A percentile compares a stretch with the other conserved stretches of the same genome.
Conservation (phyloP, 2,797 vertebrate genomes). For the Lutjanus campechanus region DNA sequence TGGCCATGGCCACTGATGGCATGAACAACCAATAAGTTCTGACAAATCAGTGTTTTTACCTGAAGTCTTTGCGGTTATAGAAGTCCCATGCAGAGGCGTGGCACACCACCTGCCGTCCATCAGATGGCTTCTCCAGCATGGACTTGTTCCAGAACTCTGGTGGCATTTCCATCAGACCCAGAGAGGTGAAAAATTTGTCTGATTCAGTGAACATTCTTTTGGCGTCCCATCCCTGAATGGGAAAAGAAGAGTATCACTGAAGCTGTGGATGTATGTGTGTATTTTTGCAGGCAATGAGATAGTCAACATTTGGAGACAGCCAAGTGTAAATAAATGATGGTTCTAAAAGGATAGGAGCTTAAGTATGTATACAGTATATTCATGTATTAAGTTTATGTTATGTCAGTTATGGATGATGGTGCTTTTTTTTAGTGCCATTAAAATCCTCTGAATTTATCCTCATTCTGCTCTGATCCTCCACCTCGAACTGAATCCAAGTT, state of each 20-base stretch:
- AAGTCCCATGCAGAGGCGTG: slow-evolving; percentile 98
- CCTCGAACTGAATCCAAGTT: neutral
- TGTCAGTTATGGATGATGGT: slow-evolving; percentile 21
- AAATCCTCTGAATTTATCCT: slow-evolving; percentile 22
- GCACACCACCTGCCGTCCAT: slow-evolving; percentile 92
- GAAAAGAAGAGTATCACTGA: neutral
- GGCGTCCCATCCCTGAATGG: slow-evolving; percentile 90
- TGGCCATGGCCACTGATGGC: too few species aligned
- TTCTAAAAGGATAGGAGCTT: neutral
- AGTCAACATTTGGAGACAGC: neutral
- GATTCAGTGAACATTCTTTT: slow-evolving; percentile 93
- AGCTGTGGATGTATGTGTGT: neutral
- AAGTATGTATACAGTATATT: slow-evolving; percentile 10
- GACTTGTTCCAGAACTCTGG: slow-evolving; percentile 92
- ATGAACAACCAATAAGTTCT: neutral
- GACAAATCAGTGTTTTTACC: slow-evolving; percentile 76
- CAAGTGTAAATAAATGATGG: neutral
- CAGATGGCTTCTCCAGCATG: slow-evolving; percentile 91
- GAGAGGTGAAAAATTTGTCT: slow-evolving; percentile 91
- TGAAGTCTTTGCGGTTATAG: slow-evolving; percentile 96
- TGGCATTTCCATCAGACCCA: slow-evolving; percentile 92
- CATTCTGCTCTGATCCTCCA: slow-evolving; percentile 13
- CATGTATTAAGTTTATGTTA: neutral
- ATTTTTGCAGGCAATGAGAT: neutral
- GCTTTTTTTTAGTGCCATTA: neutral